These are phyloP conservation scores for Eurosta solidaginis DNA, from an alignment of 1,140 invertebrate species.

Conservation along the genomic window DNA sequence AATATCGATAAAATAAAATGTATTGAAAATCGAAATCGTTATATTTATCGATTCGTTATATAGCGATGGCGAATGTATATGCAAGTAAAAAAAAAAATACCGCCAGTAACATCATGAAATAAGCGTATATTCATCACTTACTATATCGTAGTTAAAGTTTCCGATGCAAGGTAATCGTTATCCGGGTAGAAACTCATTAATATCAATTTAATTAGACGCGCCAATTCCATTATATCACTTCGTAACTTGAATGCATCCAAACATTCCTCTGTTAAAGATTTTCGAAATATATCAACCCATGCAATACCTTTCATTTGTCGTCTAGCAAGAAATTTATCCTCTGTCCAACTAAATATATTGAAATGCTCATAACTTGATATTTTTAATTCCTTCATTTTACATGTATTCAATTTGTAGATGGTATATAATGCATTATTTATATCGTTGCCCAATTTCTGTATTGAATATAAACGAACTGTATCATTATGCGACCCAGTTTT, in stretches of 20 bases:
- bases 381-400: background rate
- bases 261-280: background rate
- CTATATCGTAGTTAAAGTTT: background rate
- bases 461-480: background rate
- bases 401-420: background rate
- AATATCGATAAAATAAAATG: too few species aligned
- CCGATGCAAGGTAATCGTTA: background rate
- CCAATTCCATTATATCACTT: background rate
- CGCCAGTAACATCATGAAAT: too few species aligned
- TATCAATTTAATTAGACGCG: background rate
- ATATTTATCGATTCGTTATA: too few species aligned
- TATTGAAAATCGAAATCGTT: too few species aligned
- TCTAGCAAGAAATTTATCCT: background rate
- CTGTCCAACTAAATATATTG: background rate
- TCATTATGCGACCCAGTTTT: background rate
- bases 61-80: too few species aligned
- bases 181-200: background rate
- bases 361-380: background rate
- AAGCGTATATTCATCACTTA: background rate
- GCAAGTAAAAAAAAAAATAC: too few species aligned
- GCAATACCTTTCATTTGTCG: background rate
- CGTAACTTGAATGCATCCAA: background rate
- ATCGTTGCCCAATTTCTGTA: background rate
- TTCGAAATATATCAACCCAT: background rate
- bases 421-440: background rate